Percentiles rank a stretch among this genome's conserved stretches.
Conservation (phyloP, 1,140 invertebrate species). For the Brachionus rotundiformis region DNA sequence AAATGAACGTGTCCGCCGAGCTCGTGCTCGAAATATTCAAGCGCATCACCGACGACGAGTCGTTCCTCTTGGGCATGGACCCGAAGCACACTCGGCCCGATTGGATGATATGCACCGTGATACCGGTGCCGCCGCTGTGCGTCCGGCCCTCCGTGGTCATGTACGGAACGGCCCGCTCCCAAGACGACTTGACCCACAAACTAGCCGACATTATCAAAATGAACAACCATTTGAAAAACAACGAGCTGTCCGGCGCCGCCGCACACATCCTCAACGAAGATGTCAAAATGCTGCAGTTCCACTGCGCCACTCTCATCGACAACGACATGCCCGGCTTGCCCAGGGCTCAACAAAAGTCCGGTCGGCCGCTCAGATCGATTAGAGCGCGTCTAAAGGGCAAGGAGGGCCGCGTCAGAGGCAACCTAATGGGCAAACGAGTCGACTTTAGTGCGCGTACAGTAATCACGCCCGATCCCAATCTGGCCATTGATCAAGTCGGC, state of each 20-base stretch:
- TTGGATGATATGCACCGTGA: conserved; percentile 97
- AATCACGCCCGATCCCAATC: conserved; percentile 98
- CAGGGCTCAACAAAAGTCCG: conserved; percentile 95
- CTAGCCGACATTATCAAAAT: conserved; percentile 96
- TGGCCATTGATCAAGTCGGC: conserved; percentile 96
- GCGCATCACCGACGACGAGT: conserved; percentile 95
- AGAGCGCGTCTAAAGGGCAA: conserved; percentile 80
- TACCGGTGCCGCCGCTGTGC: conserved; percentile 91
- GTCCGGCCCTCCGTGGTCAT: conserved; percentile 94
- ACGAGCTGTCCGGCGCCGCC: conserved; percentile 92
- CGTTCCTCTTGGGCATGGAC: conserved; percentile 90
- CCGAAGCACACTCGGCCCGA: conserved; percentile 92
- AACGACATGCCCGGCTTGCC: conserved; percentile 98
- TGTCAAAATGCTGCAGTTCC: conserved; percentile 96
- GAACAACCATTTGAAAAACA: conserved; percentile 90
- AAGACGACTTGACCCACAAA: conserved; percentile 99
- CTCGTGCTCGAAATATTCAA: conserved; percentile 93
- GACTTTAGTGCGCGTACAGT: conserved; percentile 99
- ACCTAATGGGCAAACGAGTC: conserved; percentile 99
- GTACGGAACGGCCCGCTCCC: conserved; percentile 87
- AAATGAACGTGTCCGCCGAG: conserved; percentile 88
- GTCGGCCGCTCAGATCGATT: conserved; percentile 94
- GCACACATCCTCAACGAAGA: conserved; percentile 94
- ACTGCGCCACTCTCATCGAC: conserved; percentile 94
- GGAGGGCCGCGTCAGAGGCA: conserved; percentile 95